Percentiles rank a stretch among this genome's conserved stretches.
These are phyloP conservation scores for Choloepus didactylus DNA, from an alignment of 2,797 vertebrate genomes.

Conservation along the genomic window DNA sequence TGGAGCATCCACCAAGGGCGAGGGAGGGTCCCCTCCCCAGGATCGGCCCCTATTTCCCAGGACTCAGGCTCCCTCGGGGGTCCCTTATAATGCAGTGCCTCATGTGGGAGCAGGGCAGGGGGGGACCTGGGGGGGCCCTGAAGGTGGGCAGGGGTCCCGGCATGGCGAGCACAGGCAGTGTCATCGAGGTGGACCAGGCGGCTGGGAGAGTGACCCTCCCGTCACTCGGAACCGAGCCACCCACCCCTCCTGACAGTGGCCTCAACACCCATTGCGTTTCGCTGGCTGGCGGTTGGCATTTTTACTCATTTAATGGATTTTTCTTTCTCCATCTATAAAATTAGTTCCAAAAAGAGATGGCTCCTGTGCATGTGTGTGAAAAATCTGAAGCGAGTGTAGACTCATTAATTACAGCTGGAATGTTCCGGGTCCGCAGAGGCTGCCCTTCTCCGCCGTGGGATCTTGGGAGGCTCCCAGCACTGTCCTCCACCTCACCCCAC, in stretches of 20 bases:
- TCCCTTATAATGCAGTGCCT: background rate
- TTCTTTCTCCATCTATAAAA: background rate
- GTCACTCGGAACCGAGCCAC: background rate
- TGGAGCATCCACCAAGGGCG: no score
- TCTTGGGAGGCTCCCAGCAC: background rate
- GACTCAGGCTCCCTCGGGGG: background rate
- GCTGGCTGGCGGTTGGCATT: background rate
- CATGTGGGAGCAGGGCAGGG: rapidly evolving
- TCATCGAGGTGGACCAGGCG: background rate
- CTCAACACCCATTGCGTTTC: background rate
- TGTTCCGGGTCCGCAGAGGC: background rate
- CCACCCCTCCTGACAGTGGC: background rate
- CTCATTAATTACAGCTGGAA: background rate
- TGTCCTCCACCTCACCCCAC: background rate
- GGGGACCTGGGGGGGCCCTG: rapidly evolving
- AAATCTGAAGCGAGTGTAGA: background rate
- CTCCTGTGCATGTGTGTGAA: background rate
- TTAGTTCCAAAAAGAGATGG: background rate
- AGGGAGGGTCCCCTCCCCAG: rapidly evolving
- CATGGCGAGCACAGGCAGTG: no score
- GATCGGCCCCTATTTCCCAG: background rate
- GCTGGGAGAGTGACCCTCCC: background rate
- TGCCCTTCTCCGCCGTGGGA: no score
- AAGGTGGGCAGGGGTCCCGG: rapidly evolving
- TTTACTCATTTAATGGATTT: background rate